Conservation (phyloP, 30 jellyfish, hydroid and myxozoan genomes). For the Hydra vulgaris region DNA sequence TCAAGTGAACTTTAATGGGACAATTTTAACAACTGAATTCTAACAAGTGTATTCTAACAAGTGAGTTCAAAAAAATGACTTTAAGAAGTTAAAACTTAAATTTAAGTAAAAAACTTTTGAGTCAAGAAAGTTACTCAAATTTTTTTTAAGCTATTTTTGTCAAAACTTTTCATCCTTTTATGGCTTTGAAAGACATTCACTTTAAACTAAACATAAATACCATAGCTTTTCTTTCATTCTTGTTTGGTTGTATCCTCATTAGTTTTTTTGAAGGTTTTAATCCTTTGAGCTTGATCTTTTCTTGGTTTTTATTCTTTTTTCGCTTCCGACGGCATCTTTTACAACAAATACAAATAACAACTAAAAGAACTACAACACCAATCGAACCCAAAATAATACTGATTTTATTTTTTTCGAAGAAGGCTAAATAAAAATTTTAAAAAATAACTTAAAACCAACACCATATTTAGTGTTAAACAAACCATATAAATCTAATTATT, state of each 20-base stretch:
- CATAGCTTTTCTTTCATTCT: constrained; percentile 66
- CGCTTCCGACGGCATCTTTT: constrained; percentile 50
- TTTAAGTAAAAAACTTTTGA: no score
- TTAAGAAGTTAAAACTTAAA: no score
- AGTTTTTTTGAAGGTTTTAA: constrained; percentile 58
- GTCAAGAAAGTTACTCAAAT: no score
- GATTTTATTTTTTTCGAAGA: constrained; percentile 65
- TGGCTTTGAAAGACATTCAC: no score
- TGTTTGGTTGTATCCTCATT: constrained; percentile 73
- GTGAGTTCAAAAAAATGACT: no score
- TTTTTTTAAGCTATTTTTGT: no score
- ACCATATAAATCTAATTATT: neutral
- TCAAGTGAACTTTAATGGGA: no score
- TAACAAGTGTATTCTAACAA: no score
- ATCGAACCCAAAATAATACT: constrained; percentile 52
- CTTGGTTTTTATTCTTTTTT: constrained; percentile 63
- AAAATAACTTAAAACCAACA: neutral
- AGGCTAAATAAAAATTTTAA: neutral
- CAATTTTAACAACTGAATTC: no score
- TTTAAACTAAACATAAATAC: constrained; percentile 17
- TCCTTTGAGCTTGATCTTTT: constrained; percentile 56
- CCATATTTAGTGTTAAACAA: neutral
- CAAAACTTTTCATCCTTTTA: no score
- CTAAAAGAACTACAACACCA: constrained; percentile 38
- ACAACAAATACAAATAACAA: constrained; percentile 58